phyloP scores from a whole-genome alignment of 2,797 vertebrate species.

The Pteronotus mesoamericanus region DNA sequence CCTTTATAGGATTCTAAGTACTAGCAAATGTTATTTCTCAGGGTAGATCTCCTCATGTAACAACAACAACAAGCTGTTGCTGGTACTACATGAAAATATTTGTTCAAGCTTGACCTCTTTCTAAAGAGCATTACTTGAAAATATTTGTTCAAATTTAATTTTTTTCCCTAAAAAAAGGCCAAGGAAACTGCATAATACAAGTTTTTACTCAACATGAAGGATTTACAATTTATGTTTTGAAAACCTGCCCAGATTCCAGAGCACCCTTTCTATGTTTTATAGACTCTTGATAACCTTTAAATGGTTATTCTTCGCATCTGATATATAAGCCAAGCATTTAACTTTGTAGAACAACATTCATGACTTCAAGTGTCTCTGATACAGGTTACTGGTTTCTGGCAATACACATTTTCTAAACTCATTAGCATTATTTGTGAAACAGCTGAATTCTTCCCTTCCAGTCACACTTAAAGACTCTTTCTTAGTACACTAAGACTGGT shows the following conservation, averaged over 20 bases:
- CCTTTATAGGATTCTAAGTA: neutral
- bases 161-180: neutral
- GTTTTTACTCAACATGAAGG: neutral
- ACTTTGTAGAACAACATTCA: neutral
- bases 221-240: neutral
- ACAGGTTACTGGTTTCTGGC: neutral
- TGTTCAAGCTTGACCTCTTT: neutral
- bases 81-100: neutral
- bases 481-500: neutral
- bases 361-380: neutral
- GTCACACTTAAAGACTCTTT: neutral
- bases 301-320: neutral
- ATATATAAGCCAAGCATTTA: neutral
- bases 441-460: neutral
- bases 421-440: neutral
- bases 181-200: neutral
- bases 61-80: neutral
- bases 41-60: neutral
- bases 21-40: neutral
- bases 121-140: neutral
- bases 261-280: neutral
- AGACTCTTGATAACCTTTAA: neutral
- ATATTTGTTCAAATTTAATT: neutral
- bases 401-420: neutral
- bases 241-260: neutral